Conservation (phyloP, 2,888 invertebrate genomes). For the Polydesmus complanatus region DNA sequence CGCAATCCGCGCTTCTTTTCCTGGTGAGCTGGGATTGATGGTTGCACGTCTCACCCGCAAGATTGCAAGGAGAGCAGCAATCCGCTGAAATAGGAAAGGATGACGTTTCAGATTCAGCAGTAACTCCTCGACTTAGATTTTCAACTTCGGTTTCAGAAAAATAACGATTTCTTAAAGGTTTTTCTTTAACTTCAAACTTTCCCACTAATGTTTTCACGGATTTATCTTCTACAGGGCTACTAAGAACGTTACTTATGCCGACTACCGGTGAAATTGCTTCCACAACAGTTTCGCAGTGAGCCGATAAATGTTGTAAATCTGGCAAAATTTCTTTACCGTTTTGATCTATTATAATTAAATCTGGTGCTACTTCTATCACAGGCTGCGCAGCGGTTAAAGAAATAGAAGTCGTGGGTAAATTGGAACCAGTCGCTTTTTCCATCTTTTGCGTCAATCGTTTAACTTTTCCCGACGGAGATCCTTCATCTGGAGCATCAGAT, state of each 20-base stretch:
- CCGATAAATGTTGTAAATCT: neutral
- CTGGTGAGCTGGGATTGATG: neutral
- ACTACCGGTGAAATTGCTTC: neutral
- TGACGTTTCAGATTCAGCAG: conserved; percentile 27
- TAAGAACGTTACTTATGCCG: neutral
- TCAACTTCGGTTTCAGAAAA: conserved; percentile 26
- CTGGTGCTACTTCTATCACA: conserved; percentile 27
- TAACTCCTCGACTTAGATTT: conserved; percentile 27
- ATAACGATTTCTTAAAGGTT: conserved; percentile 22
- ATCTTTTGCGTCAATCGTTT: conserved; percentile 75
- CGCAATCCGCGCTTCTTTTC: neutral
- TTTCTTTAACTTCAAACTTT: conserved; percentile 47
- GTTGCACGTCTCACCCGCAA: conserved; percentile 2
- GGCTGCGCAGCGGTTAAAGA: conserved; percentile 11
- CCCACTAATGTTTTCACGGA: conserved; percentile 62
- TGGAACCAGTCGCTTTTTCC: conserved; percentile 36
- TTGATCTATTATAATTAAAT: conserved; percentile 14
- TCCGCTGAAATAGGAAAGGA: conserved; percentile 12
- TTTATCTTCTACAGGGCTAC: conserved; percentile 45
- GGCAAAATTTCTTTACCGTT: conserved; percentile 12
- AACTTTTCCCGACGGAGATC: conserved; percentile 40
- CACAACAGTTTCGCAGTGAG: too few species aligned
- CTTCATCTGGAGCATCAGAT: neutral
- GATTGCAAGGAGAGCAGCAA: conserved; percentile 12
- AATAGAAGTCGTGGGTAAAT: conserved; percentile 20